Base-by-base conservation (phyloP, 1,140 invertebrate species). In the Pseudachorutes palmiensis region DNA sequence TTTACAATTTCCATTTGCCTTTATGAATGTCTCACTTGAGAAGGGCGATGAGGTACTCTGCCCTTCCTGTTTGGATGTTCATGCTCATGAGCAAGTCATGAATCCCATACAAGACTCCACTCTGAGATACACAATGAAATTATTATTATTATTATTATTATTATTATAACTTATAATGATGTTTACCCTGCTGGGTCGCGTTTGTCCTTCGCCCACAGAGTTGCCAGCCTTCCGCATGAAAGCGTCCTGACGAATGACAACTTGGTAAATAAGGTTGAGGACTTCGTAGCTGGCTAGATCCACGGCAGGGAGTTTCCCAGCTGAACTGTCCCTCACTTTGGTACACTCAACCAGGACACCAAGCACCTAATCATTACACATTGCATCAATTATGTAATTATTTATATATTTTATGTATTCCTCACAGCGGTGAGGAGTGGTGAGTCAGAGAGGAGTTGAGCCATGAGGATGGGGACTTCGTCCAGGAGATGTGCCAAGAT, bases 361-460 rank as follows among this genome's bases (percentile, higher is more conserved):
- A 69, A 62, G 16, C 30, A 49, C 70, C 69, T n/a, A 64, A 62
- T 41, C 58, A 41, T 22, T 57, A 1, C 5, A 41, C 36, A 41
- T 41, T 19, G 36, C 5, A n/a, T n/a, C n/a, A n/a, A n/a, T n/a
- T n/a, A n/a, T n/a, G n/a, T n/a, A n/a, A n/a, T n/a, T n/a, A n/a
- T n/a, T n/a, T n/a, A n/a, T n/a, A n/a, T n/a, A n/a, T n/a, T n/a
- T n/a, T n/a, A n/a, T n/a, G n/a, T n/a, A n/a, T n/a, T n/a, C 59
- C 58, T 60, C 66, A 73, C 69, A 22, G 65, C 68, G 58, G 51
- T 32, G n/a, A 72, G 55, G 1, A 74, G 22, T 2, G 72, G 68
- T 14, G 70, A 70, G 32, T 71, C 72, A n/a, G 62, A 71, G 0
- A 74, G 41, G 33, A 74, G 36, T 64, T 74, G 70, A 49, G 70